A percentile compares a stretch with the other conserved stretches of the same genome.
Evolutionary conservation across 2,113 vertebrate genomes (phyloP).

Genomic region (Hippolais icterina): DNA sequence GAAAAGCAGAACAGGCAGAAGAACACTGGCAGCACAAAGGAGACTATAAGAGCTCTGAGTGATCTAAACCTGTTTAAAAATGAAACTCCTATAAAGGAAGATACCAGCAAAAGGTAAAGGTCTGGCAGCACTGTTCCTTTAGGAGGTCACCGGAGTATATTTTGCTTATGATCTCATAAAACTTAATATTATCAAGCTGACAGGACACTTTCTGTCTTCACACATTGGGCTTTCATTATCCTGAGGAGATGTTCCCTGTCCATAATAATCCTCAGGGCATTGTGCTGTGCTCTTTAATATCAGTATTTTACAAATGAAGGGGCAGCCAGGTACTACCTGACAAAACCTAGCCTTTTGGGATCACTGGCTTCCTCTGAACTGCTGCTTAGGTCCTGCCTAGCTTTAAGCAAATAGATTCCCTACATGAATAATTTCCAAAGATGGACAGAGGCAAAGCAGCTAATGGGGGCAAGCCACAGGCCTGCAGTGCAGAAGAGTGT

Average conservation of each 20-base stretch:
- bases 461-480: neutral
- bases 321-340: neutral
- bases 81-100: neutral
- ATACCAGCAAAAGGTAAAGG: constrained; percentile 72
- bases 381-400: neutral
- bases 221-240: neutral
- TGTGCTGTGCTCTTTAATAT: neutral
- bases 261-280: neutral
- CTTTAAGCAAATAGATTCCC: neutral
- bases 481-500: neutral
- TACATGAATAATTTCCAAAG: neutral
- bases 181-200: neutral
- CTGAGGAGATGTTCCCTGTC: neutral
- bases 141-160: neutral
- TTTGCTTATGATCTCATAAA: neutral
- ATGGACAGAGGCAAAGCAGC: neutral
- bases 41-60: neutral
- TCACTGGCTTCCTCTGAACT: neutral
- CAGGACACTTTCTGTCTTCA: neutral
- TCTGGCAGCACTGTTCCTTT: neutral
- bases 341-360: neutral
- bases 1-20: constrained; percentile 49
- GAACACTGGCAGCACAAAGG: neutral
- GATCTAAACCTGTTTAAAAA: constrained; percentile 66
- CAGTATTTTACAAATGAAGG: neutral